These are phyloP conservation scores for Hassar affinis DNA, from an alignment of 2,113 vertebrate species.

Conservation along the genomic window DNA sequence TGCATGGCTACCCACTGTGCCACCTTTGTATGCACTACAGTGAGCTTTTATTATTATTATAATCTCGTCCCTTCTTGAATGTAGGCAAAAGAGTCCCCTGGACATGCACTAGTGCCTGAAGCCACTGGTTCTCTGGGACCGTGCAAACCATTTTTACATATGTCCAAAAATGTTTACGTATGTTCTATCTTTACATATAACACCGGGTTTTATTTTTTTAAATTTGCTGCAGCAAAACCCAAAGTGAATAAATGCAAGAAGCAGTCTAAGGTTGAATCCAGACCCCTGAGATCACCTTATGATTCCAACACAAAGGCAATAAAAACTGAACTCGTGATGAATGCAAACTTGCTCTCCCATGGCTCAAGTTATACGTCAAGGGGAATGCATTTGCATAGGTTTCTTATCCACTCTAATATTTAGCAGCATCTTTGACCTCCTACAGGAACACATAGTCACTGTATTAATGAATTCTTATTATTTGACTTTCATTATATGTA, in stretches of 20 bases:
- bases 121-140: not conserved
- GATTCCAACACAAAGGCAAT: slow-evolving; percentile 13
- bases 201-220: slow-evolving; percentile 4
- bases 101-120: not conserved
- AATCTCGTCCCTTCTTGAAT: not conserved
- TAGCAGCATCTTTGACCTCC: slow-evolving; percentile 38
- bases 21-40: not conserved
- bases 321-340: slow-evolving; percentile 12
- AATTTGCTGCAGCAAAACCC: slow-evolving; percentile 15
- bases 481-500: slow-evolving; percentile 57
- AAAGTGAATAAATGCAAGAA: slow-evolving; percentile 9
- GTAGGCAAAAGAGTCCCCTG: not conserved
- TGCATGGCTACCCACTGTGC: not conserved
- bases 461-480: slow-evolving; percentile 47
- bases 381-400: slow-evolving; percentile 35
- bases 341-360: slow-evolving; percentile 13
- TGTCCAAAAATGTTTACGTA: not conserved
- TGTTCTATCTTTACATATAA: slow-evolving; percentile 21
- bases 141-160: not conserved
- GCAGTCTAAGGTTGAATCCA: slow-evolving; percentile 10
- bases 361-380: slow-evolving; percentile 37
- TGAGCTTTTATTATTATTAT: not conserved
- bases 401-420: slow-evolving; percentile 37
- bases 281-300: slow-evolving; percentile 13
- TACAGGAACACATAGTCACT: slow-evolving; percentile 33